Base-by-base conservation (phyloP, 2,888 invertebrate genomes). In the Plagiodera versicolora region DNA sequence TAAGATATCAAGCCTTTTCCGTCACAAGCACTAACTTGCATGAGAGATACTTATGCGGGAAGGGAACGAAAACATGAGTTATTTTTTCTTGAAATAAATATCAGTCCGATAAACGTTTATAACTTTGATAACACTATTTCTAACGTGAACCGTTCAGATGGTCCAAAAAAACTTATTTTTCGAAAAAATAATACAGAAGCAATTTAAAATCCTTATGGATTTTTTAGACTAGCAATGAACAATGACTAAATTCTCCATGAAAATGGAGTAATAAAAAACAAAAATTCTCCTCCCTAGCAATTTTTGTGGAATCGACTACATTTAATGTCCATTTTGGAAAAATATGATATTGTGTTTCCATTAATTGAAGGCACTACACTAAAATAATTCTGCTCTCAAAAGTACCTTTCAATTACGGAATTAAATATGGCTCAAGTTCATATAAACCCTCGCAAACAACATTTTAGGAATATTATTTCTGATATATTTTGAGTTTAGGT, bases 201-300 rank as follows among this genome's bases (percentile, higher is more conserved):
- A 68, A 71, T 67, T n/a, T 68, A 67, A 64, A 59, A 71, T 75
- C 72, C 72, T 72, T 71, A 74, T 71, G 73, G 74, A 74, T 68
- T 70, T 70, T 63, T 16, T 72, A 73, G 76, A 76, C 76, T 76
- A 76, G 76, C 71, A 76, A 72, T 69, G 74, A 72, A 74, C 69
- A 70, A 69, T 70, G 67, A 71, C 72, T 70, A 67, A 70, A 67
- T 65, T 67, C 66, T 67, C 60, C 61, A 47, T 56, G 55, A 39
- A 14, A 39, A 61, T 63, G 56, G 67, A 65, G 67, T 66, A 71
- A 67, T 69, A 71, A 68, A 66, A 70, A 72, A 44, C 51, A 71
- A 71, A 68, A 72, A 71, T 39, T 39, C 39, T 2, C 39, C 39
- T 39, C n/a, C 39, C 39, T 14, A 14, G n/a, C 39, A 39, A 32